These are phyloP conservation scores for Tetragonisca angustula DNA, from an alignment of 2,888 invertebrate species.

Conservation along the genomic window DNA sequence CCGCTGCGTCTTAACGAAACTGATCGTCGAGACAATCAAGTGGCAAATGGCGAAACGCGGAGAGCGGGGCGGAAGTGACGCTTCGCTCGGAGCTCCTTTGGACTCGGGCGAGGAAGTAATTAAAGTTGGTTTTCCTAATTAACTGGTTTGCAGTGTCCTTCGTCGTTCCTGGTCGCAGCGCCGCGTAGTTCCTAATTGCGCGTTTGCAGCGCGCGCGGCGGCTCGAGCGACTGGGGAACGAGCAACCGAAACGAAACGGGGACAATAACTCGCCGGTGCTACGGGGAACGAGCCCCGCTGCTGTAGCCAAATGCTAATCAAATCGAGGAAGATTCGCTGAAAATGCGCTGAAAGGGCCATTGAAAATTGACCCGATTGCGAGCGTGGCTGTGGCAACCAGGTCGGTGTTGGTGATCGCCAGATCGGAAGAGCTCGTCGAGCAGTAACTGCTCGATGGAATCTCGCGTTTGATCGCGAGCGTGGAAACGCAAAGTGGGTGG, in stretches of 20 bases:
- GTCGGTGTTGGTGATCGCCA: background rate
- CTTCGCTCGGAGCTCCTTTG: background rate
- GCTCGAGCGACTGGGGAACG: background rate
- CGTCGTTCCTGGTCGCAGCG: background rate
- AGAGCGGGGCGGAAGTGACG: background rate
- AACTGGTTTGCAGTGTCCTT: constrained; percentile 31
- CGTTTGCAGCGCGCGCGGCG: constrained; percentile 15
- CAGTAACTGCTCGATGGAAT: constrained; percentile 45
- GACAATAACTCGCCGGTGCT: constrained; percentile 29
- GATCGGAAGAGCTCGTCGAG: constrained; percentile 14
- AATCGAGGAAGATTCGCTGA: constrained; percentile 32
- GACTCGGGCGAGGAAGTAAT: constrained; percentile 33
- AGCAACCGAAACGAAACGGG: constrained; percentile 2
- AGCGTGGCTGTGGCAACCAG: background rate
- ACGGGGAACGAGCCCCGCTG: background rate
- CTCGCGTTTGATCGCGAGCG: constrained; percentile 25
- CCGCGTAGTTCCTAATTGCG: constrained; percentile 7
- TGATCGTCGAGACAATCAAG: background rate
- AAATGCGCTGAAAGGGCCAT: constrained; percentile 14
- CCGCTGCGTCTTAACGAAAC: background rate
- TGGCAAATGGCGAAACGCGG: background rate
- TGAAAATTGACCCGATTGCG: constrained; percentile 39
- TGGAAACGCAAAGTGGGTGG: constrained; percentile 1
- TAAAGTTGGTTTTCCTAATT: constrained; percentile 56
- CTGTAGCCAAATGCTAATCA: constrained; percentile 23